Conservation (phyloP, 1,140 invertebrate genomes). For the Drosophila ironensis region DNA sequence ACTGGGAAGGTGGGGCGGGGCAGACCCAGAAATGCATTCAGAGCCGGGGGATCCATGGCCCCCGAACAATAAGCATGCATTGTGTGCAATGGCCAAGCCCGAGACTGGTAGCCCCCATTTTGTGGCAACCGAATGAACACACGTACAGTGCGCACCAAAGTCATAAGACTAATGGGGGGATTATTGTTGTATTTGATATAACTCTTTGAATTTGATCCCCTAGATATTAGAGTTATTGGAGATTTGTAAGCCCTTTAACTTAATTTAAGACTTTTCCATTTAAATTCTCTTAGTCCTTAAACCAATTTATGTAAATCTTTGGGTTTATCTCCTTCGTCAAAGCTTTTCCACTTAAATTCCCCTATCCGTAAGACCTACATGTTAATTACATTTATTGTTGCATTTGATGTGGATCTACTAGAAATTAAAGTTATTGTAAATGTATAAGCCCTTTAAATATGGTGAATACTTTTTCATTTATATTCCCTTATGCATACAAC, state of each 20-base stretch:
- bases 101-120: slow-evolving; percentile 28
- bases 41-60: slow-evolving; percentile 27
- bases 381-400: no score
- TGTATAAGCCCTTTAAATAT: neutral
- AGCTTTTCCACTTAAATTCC: neutral
- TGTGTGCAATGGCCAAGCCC: slow-evolving; percentile 34
- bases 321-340: no score
- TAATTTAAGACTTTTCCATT: neutral
- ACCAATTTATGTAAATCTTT: no score
- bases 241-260: neutral
- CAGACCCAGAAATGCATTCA: slow-evolving; percentile 45
- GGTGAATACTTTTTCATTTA: neutral
- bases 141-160: slow-evolving; percentile 17
- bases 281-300: neutral
- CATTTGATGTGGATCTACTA: neutral
- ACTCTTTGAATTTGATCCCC: neutral
- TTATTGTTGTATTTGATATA: neutral
- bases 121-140: slow-evolving; percentile 17
- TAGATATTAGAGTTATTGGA: neutral
- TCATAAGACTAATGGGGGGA: neutral
- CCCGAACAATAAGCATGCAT: slow-evolving; percentile 55
- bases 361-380: no score
- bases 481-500: no score
- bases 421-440: neutral
- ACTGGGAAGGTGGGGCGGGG: neutral